phyloP scores from a whole-genome alignment of 1,140 invertebrate species.

The Platyscapa corneri region DNA sequence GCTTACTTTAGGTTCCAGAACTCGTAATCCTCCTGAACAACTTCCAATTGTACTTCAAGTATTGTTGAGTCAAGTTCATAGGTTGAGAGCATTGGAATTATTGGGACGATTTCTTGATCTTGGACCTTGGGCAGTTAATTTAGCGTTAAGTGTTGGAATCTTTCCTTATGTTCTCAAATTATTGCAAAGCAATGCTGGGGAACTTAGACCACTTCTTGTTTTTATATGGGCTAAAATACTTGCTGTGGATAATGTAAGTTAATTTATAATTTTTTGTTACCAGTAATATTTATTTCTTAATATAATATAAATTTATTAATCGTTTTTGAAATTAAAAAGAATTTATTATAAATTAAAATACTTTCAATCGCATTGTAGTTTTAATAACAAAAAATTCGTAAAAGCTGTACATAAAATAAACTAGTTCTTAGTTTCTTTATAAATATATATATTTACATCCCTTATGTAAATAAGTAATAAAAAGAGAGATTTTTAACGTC shows the following conservation, averaged over 20 bases:
- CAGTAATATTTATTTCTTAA: background rate
- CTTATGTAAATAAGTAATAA: no score
- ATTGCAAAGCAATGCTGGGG: constrained; percentile 93
- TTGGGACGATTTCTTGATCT: constrained; percentile 96
- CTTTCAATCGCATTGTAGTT: no score
- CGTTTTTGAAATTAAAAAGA: background rate
- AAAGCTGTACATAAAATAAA: no score
- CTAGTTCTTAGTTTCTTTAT: no score
- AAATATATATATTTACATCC: no score
- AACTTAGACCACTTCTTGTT: constrained; percentile 93
- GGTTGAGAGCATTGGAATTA: constrained; percentile 94
- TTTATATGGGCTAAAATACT: constrained; percentile 99
- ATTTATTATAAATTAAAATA: background rate
- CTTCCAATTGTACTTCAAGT: constrained; percentile 99
- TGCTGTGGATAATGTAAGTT: constrained; percentile 93
- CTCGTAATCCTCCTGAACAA: constrained; percentile 92
- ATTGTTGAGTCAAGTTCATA: constrained; percentile 96
- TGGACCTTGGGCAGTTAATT: constrained; percentile 97
- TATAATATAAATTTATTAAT: background rate
- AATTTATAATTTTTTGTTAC: constrained; percentile 30
- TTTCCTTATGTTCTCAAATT: constrained; percentile 99
- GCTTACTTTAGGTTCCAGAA: constrained; percentile 88
- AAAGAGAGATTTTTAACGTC: no score
- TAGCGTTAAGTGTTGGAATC: constrained; percentile 97
- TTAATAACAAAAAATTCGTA: no score